phyloP scores from a whole-genome alignment of 2,888 invertebrate genomes.

The Lacanobia wlatinum region DNA sequence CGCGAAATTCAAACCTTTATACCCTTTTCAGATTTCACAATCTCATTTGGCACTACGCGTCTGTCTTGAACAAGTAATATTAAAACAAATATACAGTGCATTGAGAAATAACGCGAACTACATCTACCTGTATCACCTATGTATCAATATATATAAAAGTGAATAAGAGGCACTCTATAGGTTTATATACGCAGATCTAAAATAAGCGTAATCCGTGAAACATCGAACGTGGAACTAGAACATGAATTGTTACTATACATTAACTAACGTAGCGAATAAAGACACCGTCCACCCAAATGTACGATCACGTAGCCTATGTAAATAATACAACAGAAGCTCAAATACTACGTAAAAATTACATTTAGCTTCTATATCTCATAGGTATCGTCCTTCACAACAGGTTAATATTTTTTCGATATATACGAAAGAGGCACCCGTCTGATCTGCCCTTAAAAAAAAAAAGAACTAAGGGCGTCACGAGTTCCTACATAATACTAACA shows the following conservation, averaged over 20 bases:
- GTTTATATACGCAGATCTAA: constrained; percentile 89
- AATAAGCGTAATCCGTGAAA: constrained; percentile 89
- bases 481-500: constrained; percentile 83
- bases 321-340: constrained; percentile 75
- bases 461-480: constrained; percentile 73
- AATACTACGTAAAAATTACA: constrained; percentile 80
- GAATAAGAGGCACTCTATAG: constrained; percentile 91
- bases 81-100: constrained; percentile 78
- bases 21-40: constrained; percentile 56
- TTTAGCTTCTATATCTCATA: constrained; percentile 85
- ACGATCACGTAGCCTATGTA: constrained; percentile 70
- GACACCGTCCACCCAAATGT: constrained; percentile 69
- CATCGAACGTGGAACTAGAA: constrained; percentile 82
- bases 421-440: constrained; percentile 78
- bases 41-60: constrained; percentile 86
- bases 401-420: constrained; percentile 77
- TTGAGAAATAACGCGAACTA: constrained; percentile 72
- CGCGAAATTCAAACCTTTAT: constrained; percentile 63
- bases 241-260: constrained; percentile 71
- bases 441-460: constrained; percentile 72
- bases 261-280: constrained; percentile 71
- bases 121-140: constrained; percentile 80
- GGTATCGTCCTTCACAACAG: constrained; percentile 90
- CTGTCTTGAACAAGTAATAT: constrained; percentile 73
- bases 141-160: constrained; percentile 91